Evolutionary conservation across 2,797 vertebrate species (phyloP).

Genomic region (Chelon auratus): DNA sequence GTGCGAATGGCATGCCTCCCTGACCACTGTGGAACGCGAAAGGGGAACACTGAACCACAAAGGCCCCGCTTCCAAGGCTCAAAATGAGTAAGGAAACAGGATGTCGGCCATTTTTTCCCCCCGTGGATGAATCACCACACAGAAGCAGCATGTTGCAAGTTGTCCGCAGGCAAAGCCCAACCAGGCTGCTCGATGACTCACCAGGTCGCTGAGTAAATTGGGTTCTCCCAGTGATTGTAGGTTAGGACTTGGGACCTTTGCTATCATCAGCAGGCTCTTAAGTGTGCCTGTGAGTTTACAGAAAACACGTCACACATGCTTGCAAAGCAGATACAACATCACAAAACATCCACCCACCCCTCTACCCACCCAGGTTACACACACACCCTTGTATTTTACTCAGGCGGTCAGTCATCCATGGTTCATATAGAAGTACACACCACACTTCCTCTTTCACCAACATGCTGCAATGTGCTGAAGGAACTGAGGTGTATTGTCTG

Average conservation of each 20-base stretch:
- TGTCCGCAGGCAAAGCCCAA: constrained; percentile 48
- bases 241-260: constrained; percentile 28
- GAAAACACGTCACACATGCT: constrained; percentile 27
- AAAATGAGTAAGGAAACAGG: constrained; percentile 64
- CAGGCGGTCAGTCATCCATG: constrained; percentile 56
- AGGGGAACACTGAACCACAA: constrained; percentile 41
- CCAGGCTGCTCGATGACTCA: constrained; percentile 70
- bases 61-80: constrained; percentile 38
- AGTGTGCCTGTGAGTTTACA: constrained; percentile 38
- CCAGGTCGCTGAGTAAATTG: constrained; percentile 33
- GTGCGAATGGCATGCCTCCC: constrained; percentile 8
- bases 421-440: constrained; percentile 15
- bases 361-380: constrained; percentile 11
- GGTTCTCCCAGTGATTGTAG: constrained; percentile 43
- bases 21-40: constrained; percentile 47
- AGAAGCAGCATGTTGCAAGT: constrained; percentile 47
- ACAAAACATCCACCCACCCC: constrained; percentile 15
- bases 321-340: constrained; percentile 21
- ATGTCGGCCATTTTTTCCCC: constrained; percentile 74
- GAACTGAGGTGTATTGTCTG: not conserved
- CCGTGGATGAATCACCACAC: constrained; percentile 69
- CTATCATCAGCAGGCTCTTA: constrained; percentile 11
- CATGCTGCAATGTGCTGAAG: constrained; percentile 1
- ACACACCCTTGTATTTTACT: constrained; percentile 32
- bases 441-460: constrained; percentile 44